Evolutionary conservation across 2,797 vertebrate genomes (phyloP).

Genomic region (Sylvia borin): DNA sequence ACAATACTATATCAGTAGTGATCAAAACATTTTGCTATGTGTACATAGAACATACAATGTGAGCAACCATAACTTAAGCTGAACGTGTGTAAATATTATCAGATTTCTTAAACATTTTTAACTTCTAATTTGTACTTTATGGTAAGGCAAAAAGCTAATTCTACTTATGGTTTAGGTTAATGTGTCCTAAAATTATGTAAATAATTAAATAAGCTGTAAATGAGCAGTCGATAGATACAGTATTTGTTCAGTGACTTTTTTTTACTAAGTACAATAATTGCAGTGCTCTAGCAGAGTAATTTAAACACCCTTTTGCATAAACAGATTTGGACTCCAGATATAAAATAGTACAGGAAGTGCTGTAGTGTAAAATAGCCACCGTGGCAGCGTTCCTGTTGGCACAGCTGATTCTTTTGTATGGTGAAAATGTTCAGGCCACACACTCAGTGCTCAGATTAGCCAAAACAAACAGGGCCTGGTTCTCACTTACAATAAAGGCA

Average conservation of each 20-base stretch:
- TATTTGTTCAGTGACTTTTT: conserved; percentile 75
- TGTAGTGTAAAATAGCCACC: conserved; percentile 9
- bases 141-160: conserved; percentile 82
- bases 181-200: conserved; percentile 86
- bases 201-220: conserved; percentile 86
- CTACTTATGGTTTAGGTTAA: conserved; percentile 81
- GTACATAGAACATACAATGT: conserved; percentile 83
- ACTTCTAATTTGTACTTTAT: conserved; percentile 89
- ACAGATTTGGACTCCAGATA: conserved; percentile 71
- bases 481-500: neutral
- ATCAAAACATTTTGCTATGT: conserved; percentile 80
- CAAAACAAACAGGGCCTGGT: neutral
- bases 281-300: conserved; percentile 80
- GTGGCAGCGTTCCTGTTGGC: neutral
- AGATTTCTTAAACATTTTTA: conserved; percentile 90
- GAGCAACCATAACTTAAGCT: conserved; percentile 80
- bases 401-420: conserved; percentile 1
- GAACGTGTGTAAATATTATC: conserved; percentile 88
- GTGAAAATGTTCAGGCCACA: neutral
- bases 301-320: conserved; percentile 81
- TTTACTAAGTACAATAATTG: conserved; percentile 75
- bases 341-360: conserved; percentile 15
- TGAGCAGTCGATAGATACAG: conserved; percentile 77
- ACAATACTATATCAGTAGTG: conserved; percentile 75
- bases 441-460: conserved; percentile 36